Conservation (phyloP, 2,888 invertebrate genomes). For the Linyphia triangularis region DNA sequence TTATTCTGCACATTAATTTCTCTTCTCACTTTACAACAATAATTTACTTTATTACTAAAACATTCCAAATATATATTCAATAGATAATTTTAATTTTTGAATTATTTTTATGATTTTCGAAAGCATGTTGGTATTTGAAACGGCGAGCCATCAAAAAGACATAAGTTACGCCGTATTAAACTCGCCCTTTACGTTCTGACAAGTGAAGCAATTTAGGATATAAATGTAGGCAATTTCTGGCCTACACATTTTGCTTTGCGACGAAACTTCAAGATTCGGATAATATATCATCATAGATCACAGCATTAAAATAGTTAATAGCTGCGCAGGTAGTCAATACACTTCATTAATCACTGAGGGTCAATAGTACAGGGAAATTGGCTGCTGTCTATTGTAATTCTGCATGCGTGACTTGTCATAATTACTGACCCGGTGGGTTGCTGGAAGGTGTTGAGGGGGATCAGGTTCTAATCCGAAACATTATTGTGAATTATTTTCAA, state of each 20-base stretch:
- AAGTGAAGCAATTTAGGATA: conserved; percentile 7
- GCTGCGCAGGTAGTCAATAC: background rate
- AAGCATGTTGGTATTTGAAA: too few species aligned
- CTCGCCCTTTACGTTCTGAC: background rate
- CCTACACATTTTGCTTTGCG: background rate
- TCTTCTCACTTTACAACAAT: too few species aligned
- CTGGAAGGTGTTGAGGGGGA: background rate
- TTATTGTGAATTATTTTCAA: background rate
- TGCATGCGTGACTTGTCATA: conserved; percentile 38
- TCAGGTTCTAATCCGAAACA: background rate
- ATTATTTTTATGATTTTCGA: too few species aligned
- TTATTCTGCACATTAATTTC: too few species aligned
- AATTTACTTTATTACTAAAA: too few species aligned
- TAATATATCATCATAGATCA: conserved; percentile 4
- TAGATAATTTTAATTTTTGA: too few species aligned
- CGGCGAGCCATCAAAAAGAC: background rate
- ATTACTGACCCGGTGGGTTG: conserved; percentile 10
- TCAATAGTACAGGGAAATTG: conserved; percentile 33
- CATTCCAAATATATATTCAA: too few species aligned
- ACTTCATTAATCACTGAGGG: conserved; percentile 1
- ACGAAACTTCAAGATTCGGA: background rate
- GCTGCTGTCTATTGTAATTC: conserved; percentile 17
- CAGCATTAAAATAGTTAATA: conserved; percentile 25
- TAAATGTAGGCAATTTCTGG: conserved; percentile 10
- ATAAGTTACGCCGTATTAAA: conserved; percentile 21